Percentiles rank a stretch among this genome's conserved stretches.
phyloP scores from a whole-genome alignment of 2,888 invertebrate genomes.

The Chloroclysta siterata region DNA sequence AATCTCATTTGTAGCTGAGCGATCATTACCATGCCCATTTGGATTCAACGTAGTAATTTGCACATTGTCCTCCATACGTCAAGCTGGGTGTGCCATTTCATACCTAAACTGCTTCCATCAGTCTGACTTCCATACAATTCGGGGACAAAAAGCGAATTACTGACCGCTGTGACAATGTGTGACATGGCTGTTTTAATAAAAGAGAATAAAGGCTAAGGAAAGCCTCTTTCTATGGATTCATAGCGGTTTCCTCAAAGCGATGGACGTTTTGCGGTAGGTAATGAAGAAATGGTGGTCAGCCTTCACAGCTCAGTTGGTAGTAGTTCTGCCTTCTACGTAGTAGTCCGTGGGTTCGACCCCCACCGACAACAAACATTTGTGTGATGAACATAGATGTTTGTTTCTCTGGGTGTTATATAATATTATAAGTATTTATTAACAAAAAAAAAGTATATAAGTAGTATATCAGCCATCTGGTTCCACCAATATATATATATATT shows the following conservation, averaged over 20 bases:
- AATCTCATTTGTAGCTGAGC: constrained; percentile 12
- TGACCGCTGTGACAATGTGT: constrained; percentile 42
- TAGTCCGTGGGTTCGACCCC: no score
- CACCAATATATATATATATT: no score
- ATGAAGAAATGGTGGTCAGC: not conserved
- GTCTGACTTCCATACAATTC: constrained; percentile 57
- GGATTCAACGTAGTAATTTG: constrained; percentile 32
- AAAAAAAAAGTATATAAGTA: no score
- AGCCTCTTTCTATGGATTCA: constrained; percentile 22
- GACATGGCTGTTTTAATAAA: constrained; percentile 33
- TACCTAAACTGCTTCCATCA: constrained; percentile 53
- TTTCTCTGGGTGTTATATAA: no score
- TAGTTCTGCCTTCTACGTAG: no score
- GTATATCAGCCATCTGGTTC: no score
- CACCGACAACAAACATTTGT: no score
- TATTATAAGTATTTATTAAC: no score
- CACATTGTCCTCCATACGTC: constrained; percentile 29
- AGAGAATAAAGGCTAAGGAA: constrained; percentile 23
- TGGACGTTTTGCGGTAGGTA: not conserved
- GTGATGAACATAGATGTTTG: no score
- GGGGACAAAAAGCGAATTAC: constrained; percentile 54
- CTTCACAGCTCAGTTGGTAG: no score
- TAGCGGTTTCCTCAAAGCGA: not conserved
- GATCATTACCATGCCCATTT: constrained; percentile 31
- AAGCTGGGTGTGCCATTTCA: constrained; percentile 47